These are phyloP conservation scores for Bostrychus sinensis DNA, from an alignment of 2,113 vertebrate species.

Conservation along the genomic window DNA sequence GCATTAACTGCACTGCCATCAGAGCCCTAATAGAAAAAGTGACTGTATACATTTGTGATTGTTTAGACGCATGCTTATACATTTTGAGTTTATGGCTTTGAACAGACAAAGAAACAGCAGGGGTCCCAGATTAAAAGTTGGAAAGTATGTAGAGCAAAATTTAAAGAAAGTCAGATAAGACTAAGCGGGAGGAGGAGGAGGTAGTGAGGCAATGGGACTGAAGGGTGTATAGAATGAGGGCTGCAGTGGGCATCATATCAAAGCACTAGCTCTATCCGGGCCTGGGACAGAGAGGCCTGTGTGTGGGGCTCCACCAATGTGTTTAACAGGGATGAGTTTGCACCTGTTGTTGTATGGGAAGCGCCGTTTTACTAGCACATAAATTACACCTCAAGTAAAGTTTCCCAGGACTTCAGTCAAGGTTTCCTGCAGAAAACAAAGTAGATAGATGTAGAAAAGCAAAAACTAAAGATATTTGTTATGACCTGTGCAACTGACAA, in stretches of 20 bases:
- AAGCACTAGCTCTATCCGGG: slow-evolving; percentile 71
- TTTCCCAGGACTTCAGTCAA: slow-evolving; percentile 8
- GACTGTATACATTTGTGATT: too few relatives aligned
- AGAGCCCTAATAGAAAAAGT: too few relatives aligned
- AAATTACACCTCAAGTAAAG: slow-evolving; percentile 27
- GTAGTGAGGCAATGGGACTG: slow-evolving; percentile 34
- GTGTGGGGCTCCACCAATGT: slow-evolving; percentile 36
- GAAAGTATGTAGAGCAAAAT: slow-evolving; percentile 49
- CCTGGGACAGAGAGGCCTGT: slow-evolving; percentile 67
- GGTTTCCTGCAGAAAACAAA: not conserved
- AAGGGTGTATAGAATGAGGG: slow-evolving; percentile 55
- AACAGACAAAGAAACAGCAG: slow-evolving; percentile 21
- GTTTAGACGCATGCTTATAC: not conserved
- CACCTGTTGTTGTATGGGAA: slow-evolving; percentile 63
- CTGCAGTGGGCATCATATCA: slow-evolving; percentile 74
- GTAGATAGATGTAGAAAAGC: not conserved
- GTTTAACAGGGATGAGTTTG: slow-evolving; percentile 45
- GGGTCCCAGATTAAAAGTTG: slow-evolving; percentile 32
- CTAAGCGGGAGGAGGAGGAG: slow-evolving; percentile 42
- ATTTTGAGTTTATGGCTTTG: slow-evolving; percentile 31
- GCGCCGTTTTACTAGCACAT: slow-evolving; percentile 27
- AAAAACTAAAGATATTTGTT: not conserved
- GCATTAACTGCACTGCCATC: too few relatives aligned
- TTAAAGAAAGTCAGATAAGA: slow-evolving; percentile 47
- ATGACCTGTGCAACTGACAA: too few relatives aligned